phyloP scores from a whole-genome alignment of 2,113 vertebrate genomes.

The Albula goreensis region DNA sequence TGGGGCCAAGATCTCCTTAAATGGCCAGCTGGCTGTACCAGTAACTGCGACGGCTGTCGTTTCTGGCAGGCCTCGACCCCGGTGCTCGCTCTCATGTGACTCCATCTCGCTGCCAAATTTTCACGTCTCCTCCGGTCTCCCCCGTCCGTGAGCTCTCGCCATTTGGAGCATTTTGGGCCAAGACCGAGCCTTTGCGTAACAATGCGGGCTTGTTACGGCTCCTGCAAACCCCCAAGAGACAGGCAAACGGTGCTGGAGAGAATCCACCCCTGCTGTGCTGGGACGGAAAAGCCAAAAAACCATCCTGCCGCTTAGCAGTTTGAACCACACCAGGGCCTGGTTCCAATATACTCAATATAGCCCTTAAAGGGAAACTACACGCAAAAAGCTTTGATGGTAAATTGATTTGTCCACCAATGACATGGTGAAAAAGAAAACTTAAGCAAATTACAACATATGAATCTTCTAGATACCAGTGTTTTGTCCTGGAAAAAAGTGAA shows the following conservation, averaged over 20 bases:
- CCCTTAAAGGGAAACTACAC: no score
- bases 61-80: background rate
- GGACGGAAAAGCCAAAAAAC: no score
- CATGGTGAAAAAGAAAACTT: no score
- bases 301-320: no score
- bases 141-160: background rate
- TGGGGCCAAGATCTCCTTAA: conserved; percentile 13
- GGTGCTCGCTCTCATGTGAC: background rate
- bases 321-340: no score
- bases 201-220: conserved; percentile 15
- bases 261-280: background rate
- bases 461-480: no score
- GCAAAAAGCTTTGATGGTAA: no score
- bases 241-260: background rate
- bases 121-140: background rate
- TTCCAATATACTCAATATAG: no score
- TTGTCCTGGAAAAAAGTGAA: no score
- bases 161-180: background rate
- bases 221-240: background rate
- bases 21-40: background rate
- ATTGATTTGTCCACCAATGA: no score
- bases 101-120: background rate
- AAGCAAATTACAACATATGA: no score
- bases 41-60: background rate
- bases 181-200: background rate